phyloP scores from a whole-genome alignment of 2,888 invertebrate species.

The Caenorhabditis angaria region DNA sequence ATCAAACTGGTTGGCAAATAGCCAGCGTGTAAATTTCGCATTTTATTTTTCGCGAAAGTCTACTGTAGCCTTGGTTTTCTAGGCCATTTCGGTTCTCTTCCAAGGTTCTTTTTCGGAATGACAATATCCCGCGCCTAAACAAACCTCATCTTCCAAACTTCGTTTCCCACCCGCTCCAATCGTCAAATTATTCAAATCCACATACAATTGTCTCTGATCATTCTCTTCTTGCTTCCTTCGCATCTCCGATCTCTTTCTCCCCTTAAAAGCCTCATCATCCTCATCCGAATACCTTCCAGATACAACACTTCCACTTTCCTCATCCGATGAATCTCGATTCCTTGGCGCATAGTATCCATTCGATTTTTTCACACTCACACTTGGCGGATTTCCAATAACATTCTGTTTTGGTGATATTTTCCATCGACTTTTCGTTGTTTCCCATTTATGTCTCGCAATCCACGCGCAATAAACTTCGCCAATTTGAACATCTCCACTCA shows the following conservation, averaged over 20 bases:
- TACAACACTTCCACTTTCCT: not conserved
- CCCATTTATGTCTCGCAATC: constrained; percentile 10
- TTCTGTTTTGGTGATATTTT: constrained; percentile 12
- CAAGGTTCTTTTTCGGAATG: no score
- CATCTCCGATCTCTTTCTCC: not conserved
- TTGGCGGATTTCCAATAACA: no score
- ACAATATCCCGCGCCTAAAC: no score
- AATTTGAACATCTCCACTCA: not conserved
- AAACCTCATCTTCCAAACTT: no score
- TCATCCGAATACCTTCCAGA: constrained; percentile 3
- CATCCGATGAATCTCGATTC: constrained; percentile 3
- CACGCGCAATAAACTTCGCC: constrained; percentile 7
- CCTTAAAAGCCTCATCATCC: not conserved
- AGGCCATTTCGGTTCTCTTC: no score
- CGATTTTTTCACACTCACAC: no score
- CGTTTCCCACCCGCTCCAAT: no score
- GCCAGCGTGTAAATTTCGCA: no score
- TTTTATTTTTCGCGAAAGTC: no score
- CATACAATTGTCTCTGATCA: not conserved
- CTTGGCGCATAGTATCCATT: not conserved
- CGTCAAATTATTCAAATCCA: not conserved
- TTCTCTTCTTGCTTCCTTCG: not conserved
- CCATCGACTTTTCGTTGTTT: not conserved
- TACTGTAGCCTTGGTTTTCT: no score
- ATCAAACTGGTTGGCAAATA: no score